These are phyloP conservation scores for Drosophila simulans DNA, from an alignment of 1,140 invertebrate species.

Conservation along the genomic window DNA sequence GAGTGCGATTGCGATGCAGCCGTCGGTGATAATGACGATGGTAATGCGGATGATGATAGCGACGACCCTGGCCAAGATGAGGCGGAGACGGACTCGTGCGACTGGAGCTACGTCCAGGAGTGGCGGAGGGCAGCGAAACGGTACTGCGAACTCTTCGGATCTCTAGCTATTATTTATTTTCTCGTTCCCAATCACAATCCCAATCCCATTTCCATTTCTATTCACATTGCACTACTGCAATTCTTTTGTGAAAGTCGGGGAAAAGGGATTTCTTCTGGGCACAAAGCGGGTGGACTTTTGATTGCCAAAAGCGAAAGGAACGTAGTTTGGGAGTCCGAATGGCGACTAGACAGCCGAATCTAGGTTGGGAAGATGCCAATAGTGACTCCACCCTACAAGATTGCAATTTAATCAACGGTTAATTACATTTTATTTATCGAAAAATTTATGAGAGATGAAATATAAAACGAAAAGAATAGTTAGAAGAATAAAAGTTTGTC, in stretches of 20 bases:
- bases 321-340: background rate
- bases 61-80: constrained; percentile 77
- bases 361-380: constrained; percentile 2
- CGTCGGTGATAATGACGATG: constrained; percentile 70
- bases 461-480: background rate
- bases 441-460: too few relatives aligned
- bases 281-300: constrained; percentile 13
- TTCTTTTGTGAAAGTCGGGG: constrained; percentile 57
- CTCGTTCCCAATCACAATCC: constrained; percentile 20
- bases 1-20: constrained; percentile 73
- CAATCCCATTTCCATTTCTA: constrained; percentile 17
- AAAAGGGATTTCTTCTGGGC: constrained; percentile 24
- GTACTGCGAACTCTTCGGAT: constrained; percentile 70
- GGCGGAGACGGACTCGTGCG: constrained; percentile 85
- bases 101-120: constrained; percentile 91
- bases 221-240: constrained; percentile 14
- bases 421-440: background rate
- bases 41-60: constrained; percentile 59
- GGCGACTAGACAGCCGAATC: background rate
- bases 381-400: background rate
- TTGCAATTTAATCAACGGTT: background rate
- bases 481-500: too few relatives aligned
- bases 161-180: constrained; percentile 49
- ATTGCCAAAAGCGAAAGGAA: constrained; percentile 43
- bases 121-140: constrained; percentile 86